Evolutionary conservation across 2,888 invertebrate genomes (phyloP), one percentile per base, ranked within the genome.

Genomic region (Ditula angustiorana): DNA sequence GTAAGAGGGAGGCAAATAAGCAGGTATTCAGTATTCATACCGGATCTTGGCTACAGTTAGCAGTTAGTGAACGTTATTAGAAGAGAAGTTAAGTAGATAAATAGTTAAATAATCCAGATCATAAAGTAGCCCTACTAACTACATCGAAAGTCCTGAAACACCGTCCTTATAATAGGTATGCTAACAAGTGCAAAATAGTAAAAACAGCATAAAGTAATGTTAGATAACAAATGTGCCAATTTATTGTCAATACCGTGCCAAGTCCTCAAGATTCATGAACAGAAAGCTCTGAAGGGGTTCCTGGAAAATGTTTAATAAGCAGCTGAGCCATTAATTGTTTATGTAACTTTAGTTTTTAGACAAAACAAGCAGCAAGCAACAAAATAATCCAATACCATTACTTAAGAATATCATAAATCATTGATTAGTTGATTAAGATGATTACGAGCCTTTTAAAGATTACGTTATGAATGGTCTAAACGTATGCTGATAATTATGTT

Each of bases 181-280:
- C 19, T 19, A 28, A 19, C 2, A 7, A 28, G 41, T 41, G 28
- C 19, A 50, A 30, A 28, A 19, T 19, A 28, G n/a, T 26, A 2
- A 16, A 41, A 52, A 11, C 41, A 60, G 28, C 21, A 55, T 5
- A 50, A 37, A 52, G 19, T n/a, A 60, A 37, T 4, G 2, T 50
- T 50, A 41, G 21, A 11, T 30, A 44, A 16, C 5, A 44, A 28
- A 28, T 33, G 44, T 52, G 41, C 35, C 33, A 35, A 52, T 61
- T 52, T 52, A 44, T 61, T 59, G 26, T 50, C 28, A 28, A 30
- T 50, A 21, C 59, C 10, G 35, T 53, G 53, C 53, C 35, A 60
- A 41, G 37, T 28, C 49, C 24, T 11, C 19, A n/a, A 13, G n/a
- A 57, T 46, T 44, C 28, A n/a, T 28, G 26, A 13, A 44, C 26